Conservation (phyloP, 2,797 vertebrate species). For the Tapera naevia region DNA sequence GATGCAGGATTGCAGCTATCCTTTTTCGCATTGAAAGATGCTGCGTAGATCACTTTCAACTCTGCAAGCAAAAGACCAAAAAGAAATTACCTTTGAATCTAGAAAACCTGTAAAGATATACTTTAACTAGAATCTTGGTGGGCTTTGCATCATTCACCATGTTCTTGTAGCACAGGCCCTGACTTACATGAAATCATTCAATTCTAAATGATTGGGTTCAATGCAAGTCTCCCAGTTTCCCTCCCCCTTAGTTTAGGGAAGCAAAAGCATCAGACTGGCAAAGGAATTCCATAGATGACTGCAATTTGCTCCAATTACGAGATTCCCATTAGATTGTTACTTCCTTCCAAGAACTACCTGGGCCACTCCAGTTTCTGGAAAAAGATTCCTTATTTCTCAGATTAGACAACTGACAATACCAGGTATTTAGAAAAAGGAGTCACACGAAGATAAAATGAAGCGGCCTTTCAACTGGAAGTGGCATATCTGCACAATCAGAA, state of each 20-base stretch:
- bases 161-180: background rate
- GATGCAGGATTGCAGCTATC: slow-evolving; percentile 47
- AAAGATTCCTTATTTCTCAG: background rate
- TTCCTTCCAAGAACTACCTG: background rate
- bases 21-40: slow-evolving; percentile 32
- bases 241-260: background rate
- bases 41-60: slow-evolving; percentile 69
- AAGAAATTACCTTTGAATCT: background rate
- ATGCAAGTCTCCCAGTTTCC: no score
- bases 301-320: background rate
- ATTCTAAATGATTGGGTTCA: background rate
- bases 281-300: background rate
- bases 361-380: background rate
- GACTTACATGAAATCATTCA: background rate
- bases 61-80: slow-evolving; percentile 71
- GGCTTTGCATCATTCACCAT: background rate
- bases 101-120: background rate
- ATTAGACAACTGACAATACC: rapidly evolving
- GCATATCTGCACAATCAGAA: background rate
- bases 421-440: background rate
- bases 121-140: background rate
- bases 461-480: background rate
- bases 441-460: background rate
- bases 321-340: rapidly evolving
- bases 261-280: background rate